phyloP scores from a whole-genome alignment of 2,797 vertebrate species.

The Amblyraja radiata region DNA sequence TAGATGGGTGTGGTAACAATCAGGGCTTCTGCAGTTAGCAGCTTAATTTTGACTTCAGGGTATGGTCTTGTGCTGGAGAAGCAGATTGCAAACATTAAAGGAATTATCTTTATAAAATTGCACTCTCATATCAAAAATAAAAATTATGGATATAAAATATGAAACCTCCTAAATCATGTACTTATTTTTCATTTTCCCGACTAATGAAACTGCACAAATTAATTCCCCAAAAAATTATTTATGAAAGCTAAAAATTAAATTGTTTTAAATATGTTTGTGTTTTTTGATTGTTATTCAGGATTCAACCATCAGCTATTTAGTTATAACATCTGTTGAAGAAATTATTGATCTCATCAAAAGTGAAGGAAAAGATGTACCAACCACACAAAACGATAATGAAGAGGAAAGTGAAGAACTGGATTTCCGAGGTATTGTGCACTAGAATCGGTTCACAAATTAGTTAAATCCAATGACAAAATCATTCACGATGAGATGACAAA shows the following conservation, averaged over 20 bases:
- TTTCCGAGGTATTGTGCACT: constrained; percentile 39
- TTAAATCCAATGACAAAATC: neutral
- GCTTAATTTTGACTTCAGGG: neutral
- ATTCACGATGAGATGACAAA: neutral
- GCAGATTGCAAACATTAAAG: neutral
- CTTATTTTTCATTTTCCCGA: neutral
- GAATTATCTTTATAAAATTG: neutral
- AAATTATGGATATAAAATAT: neutral
- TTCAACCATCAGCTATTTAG: constrained; percentile 67
- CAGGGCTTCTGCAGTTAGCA: neutral
- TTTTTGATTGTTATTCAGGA: constrained; percentile 51
- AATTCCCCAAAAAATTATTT: neutral
- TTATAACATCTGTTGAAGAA: constrained; percentile 64
- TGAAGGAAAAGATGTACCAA: constrained; percentile 40
- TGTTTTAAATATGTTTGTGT: neutral
- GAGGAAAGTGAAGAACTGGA: constrained; percentile 48
- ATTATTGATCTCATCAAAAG: constrained; percentile 65
- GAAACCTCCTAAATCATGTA: neutral
- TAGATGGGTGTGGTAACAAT: no score
- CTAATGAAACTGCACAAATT: neutral
- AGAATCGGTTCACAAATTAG: constrained; percentile 40
- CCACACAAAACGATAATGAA: constrained; percentile 49
- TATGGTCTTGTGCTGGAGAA: neutral
- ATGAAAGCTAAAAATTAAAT: neutral
- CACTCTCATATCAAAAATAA: neutral